phyloP scores from a whole-genome alignment of 2,113 vertebrate genomes.

The Phaethon lepturus region DNA sequence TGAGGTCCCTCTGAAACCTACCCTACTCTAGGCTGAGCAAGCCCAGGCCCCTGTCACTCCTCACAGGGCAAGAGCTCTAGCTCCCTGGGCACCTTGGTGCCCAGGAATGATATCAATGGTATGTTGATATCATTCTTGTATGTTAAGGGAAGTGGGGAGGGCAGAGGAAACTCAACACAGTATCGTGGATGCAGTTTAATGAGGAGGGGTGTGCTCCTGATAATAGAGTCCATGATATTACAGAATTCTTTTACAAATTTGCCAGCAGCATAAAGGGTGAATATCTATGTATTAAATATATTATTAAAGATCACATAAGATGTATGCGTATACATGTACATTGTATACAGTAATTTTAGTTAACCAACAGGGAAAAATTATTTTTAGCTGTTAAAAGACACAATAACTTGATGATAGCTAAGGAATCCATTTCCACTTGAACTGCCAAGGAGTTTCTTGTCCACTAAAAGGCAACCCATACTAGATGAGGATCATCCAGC shows the following conservation, averaged over 20 bases:
- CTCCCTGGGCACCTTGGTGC: neutral
- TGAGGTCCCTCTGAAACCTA: neutral
- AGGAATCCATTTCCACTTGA: neutral
- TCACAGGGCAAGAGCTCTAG: neutral
- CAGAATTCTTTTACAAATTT: neutral
- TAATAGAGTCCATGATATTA: neutral
- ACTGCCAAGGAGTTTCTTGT: neutral
- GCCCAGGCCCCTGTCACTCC: neutral
- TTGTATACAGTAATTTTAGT: neutral
- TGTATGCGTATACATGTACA: rapidly evolving
- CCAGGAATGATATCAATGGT: neutral
- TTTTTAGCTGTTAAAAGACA: neutral
- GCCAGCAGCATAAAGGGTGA: neutral
- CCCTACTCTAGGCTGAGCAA: neutral
- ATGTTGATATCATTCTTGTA: neutral
- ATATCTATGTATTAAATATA: neutral
- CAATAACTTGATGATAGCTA: neutral
- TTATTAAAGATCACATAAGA: neutral
- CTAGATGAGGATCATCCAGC: neutral
- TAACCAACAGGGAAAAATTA: neutral
- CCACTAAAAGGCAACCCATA: neutral
- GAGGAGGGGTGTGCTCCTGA: neutral
- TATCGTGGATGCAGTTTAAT: neutral
- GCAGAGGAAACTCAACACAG: neutral
- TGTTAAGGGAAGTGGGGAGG: neutral